These are phyloP conservation scores for Ditula angustiorana DNA, from an alignment of 2,888 invertebrate species.

Conservation along the genomic window DNA sequence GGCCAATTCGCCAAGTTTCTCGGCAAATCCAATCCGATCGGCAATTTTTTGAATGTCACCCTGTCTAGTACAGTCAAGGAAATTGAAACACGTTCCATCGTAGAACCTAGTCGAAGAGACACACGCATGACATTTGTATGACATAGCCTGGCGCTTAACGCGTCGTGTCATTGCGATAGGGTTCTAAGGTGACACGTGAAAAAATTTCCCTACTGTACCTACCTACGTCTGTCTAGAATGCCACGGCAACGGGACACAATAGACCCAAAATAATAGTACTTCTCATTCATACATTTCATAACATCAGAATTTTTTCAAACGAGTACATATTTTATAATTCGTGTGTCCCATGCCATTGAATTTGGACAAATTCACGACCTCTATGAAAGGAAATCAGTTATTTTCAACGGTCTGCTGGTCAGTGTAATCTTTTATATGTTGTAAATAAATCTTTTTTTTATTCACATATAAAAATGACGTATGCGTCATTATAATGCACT, in stretches of 20 bases:
- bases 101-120: too few relatives aligned
- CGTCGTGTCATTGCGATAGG: too few relatives aligned
- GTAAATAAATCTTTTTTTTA: conserved; percentile 10
- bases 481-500: conserved; percentile 1
- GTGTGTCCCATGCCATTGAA: neutral
- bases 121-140: too few relatives aligned
- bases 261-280: neutral
- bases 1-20: too few relatives aligned
- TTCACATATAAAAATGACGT: conserved; percentile 5
- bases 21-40: too few relatives aligned
- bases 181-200: too few relatives aligned
- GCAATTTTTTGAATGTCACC: too few relatives aligned
- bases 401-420: neutral
- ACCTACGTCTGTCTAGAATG: too few relatives aligned
- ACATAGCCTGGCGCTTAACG: too few relatives aligned
- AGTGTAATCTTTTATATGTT: conserved; percentile 6
- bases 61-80: too few relatives aligned
- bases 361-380: conserved; percentile 8
- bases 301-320: conserved; percentile 1
- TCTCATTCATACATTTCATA: neutral
- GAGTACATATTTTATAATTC: conserved; percentile 5
- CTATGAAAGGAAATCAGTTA: conserved; percentile 8
- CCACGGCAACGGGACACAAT: neutral
- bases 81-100: too few relatives aligned
- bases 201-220: too few relatives aligned